Conservation (phyloP, 1,140 invertebrate genomes). For the Cyphomyrmex costatus region DNA sequence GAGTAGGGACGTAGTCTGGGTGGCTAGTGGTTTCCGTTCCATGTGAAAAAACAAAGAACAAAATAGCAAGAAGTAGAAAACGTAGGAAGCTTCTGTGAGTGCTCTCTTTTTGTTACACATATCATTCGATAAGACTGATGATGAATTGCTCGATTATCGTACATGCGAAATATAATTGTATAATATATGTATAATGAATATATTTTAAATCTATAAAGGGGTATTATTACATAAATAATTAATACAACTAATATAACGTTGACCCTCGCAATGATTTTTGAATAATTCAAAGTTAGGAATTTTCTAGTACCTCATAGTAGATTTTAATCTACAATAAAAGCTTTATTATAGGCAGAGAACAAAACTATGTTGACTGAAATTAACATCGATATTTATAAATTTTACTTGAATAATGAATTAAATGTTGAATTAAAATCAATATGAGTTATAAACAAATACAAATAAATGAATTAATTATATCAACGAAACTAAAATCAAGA, state of each 20-base stretch:
- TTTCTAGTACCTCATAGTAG: not conserved
- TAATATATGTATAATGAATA: too few species aligned
- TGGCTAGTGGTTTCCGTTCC: not conserved
- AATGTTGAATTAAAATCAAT: not conserved
- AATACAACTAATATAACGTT: not conserved
- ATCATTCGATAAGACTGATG: not conserved
- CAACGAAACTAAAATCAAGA: not conserved
- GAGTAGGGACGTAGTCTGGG: not conserved
- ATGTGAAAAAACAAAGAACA: not conserved
- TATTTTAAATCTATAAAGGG: not conserved
- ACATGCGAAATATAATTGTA: not conserved
- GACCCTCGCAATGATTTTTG: not conserved
- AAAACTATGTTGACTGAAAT: not conserved
- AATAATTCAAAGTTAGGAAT: not conserved
- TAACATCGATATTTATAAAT: not conserved
- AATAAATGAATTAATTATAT: not conserved
- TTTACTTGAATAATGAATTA: not conserved
- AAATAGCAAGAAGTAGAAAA: not conserved
- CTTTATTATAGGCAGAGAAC: not conserved
- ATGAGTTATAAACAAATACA: not conserved
- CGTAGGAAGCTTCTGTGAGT: not conserved
- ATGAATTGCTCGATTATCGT: not conserved
- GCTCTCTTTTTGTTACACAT: not conserved
- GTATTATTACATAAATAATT: not conserved
- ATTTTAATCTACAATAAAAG: not conserved